phyloP scores from a whole-genome alignment of 2,113 vertebrate species.

The Eolophus roseicapilla region DNA sequence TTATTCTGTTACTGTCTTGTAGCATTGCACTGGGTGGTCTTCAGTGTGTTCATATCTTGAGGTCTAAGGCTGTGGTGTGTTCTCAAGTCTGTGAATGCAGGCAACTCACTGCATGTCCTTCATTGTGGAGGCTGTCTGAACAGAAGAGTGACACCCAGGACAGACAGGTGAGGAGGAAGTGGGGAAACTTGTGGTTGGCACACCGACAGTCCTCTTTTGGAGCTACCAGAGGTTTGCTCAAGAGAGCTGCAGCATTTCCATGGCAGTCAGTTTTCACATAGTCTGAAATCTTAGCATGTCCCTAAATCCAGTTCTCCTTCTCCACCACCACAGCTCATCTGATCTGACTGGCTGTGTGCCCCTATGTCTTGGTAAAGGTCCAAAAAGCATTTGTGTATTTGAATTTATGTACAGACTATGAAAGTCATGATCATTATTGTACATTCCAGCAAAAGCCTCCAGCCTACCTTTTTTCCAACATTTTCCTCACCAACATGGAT shows the following conservation, averaged over 20 bases:
- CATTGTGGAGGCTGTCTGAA: neutral
- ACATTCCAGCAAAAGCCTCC: neutral
- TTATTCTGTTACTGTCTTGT: neutral
- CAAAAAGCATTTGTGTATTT: neutral
- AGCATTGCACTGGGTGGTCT: neutral
- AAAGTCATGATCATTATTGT: neutral
- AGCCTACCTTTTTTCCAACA: neutral
- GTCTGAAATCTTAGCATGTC: neutral
- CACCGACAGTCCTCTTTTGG: neutral
- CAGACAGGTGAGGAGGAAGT: neutral
- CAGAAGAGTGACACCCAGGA: neutral
- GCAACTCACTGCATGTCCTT: neutral
- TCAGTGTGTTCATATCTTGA: neutral
- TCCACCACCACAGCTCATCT: neutral
- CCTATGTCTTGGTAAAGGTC: neutral
- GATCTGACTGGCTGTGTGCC: neutral
- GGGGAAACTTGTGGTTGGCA: neutral
- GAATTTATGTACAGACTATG: neutral
- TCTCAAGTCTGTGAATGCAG: neutral
- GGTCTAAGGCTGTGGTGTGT: neutral
- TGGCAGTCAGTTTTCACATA: neutral
- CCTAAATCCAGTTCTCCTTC: neutral
- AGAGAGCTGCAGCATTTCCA: neutral
- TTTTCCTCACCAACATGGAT: neutral
- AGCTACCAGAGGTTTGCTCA: neutral